These are phyloP conservation scores for Amaurobius ferox DNA, from an alignment of 2,888 invertebrate genomes.

Conservation along the genomic window DNA sequence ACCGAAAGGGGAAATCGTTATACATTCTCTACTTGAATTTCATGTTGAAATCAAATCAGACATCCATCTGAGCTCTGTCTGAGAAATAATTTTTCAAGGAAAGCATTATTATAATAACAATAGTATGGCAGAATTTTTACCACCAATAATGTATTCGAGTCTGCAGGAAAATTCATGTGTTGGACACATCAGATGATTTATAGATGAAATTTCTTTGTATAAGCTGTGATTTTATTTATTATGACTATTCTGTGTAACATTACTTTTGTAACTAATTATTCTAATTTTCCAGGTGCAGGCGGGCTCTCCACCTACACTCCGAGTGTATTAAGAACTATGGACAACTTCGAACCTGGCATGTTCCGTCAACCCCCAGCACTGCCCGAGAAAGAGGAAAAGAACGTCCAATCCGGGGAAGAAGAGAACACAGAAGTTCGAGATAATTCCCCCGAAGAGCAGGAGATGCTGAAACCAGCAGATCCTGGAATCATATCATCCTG, in stretches of 20 bases:
- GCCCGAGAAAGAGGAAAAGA: background rate
- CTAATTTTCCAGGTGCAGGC: conserved; percentile 73
- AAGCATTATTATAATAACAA: too few species aligned
- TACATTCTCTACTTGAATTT: too few species aligned
- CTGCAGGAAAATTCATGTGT: too few species aligned
- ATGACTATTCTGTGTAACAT: background rate
- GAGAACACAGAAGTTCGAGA: conserved; percentile 45
- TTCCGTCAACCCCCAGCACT: conserved; percentile 79
- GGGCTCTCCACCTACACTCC: conserved; percentile 89
- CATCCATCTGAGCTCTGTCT: too few species aligned
- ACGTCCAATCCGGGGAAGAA: conserved; percentile 25
- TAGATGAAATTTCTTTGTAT: too few species aligned
- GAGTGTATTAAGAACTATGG: conserved; percentile 83
- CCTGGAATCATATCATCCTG: conserved; percentile 67
- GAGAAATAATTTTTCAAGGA: too few species aligned
- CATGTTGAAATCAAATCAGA: too few species aligned
- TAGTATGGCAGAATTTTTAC: too few species aligned
- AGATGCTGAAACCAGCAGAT: conserved; percentile 67
- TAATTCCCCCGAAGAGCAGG: conserved; percentile 20
- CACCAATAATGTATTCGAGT: too few species aligned
- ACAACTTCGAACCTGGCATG: conserved; percentile 87
- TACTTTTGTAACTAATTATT: background rate
- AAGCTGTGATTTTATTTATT: background rate
- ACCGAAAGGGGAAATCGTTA: too few species aligned
- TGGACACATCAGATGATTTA: too few species aligned